A percentile compares a stretch with the other conserved stretches of the same genome.
Conservation (phyloP, 2,113 vertebrate genomes). For the Zootoca vivipara region DNA sequence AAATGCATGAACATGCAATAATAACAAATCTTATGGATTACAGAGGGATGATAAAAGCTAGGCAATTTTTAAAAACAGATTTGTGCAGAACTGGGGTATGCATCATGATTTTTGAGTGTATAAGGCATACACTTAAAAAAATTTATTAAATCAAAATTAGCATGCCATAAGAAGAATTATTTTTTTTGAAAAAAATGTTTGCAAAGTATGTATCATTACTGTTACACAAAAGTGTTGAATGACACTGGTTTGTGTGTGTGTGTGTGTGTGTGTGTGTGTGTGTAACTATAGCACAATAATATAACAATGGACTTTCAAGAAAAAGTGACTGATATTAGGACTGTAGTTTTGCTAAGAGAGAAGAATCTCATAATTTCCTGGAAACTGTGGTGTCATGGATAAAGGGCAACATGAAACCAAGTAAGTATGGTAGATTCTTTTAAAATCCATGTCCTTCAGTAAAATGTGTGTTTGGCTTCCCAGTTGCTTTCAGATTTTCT, state of each 20-base stretch:
- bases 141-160: too few species aligned
- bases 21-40: not conserved
- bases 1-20: not conserved
- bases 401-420: not conserved
- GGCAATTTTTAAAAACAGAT: not conserved
- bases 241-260: too few species aligned
- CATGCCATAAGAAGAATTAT: too few species aligned
- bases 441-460: constrained; percentile 21
- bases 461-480: constrained; percentile 45
- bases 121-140: too few species aligned
- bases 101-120: too few species aligned
- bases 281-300: not conserved
- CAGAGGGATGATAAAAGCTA: not conserved
- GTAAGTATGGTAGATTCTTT: constrained; percentile 27
- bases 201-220: not conserved
- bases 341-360: not conserved
- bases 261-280: too few species aligned
- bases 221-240: too few species aligned
- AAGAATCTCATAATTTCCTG: not conserved
- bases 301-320: not conserved
- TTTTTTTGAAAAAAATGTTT: too few species aligned
- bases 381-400: not conserved
- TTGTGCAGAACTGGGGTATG: too few species aligned
- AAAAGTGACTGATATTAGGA: not conserved
- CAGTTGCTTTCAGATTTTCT: constrained; percentile 61